These are phyloP conservation scores for Bhutanitis thaidina DNA, from an alignment of 2,888 invertebrate species.

Conservation along the genomic window DNA sequence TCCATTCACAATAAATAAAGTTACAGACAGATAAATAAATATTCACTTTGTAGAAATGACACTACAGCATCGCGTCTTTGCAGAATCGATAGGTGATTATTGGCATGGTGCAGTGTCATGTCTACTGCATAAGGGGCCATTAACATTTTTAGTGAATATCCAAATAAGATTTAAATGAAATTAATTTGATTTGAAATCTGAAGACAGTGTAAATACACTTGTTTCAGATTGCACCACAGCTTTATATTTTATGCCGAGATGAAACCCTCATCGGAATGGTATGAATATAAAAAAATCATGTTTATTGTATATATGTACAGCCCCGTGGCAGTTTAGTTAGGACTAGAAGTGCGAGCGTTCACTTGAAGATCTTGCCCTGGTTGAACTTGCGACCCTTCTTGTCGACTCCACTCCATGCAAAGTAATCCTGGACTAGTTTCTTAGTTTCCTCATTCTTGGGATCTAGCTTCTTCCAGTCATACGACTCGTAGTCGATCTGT, in stretches of 20 bases:
- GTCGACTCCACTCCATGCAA: slow-evolving; percentile 93
- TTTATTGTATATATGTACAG: slow-evolving; percentile 4
- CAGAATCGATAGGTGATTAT: not conserved
- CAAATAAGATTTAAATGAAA: too few species aligned
- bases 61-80: not conserved
- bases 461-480: slow-evolving; percentile 97
- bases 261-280: slow-evolving; percentile 4
- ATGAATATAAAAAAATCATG: slow-evolving; percentile 1
- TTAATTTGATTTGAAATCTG: too few species aligned
- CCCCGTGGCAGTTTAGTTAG: not conserved
- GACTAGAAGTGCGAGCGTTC: slow-evolving; percentile 23
- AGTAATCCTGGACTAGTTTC: slow-evolving; percentile 92
- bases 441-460: slow-evolving; percentile 89
- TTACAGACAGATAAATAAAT: not conserved
- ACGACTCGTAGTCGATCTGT: slow-evolving; percentile 92
- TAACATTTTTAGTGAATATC: too few species aligned
- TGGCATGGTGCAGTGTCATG: not conserved
- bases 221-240: not conserved
- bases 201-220: not conserved
- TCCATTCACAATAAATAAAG: slow-evolving; percentile 7
- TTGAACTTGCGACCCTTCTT: slow-evolving; percentile 95
- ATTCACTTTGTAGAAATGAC: not conserved
- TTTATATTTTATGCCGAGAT: not conserved
- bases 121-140: not conserved
- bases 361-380: slow-evolving; percentile 99